These are phyloP conservation scores for Pristionchus maxplancki DNA, from an alignment of 2,888 invertebrate genomes.

Conservation along the genomic window DNA sequence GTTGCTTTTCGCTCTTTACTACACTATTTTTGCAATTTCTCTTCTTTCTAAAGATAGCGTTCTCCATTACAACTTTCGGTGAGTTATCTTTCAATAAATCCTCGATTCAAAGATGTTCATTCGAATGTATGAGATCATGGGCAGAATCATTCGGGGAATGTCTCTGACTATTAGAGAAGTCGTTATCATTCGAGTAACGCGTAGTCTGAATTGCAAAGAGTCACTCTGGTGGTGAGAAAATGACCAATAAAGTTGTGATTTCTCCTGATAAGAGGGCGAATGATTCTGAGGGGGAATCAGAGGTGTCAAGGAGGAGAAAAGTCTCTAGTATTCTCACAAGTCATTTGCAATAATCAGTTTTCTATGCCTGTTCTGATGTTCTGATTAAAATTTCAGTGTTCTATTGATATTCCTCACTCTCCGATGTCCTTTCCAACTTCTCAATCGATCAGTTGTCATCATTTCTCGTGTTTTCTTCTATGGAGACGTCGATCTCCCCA, in stretches of 20 bases:
- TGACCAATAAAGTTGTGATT: constrained; percentile 46
- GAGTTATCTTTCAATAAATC: background rate
- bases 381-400: background rate
- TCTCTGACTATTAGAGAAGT: background rate
- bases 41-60: background rate
- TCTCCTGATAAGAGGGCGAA: constrained; percentile 16
- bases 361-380: background rate
- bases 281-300: background rate
- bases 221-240: constrained; percentile 5
- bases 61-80: constrained; percentile 5
- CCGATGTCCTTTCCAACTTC: constrained; percentile 25
- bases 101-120: background rate
- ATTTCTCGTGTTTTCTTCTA: constrained; percentile 17
- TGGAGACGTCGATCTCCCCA: background rate
- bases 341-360: background rate
- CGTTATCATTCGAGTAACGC: constrained; percentile 35
- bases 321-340: background rate
- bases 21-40: background rate
- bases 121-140: background rate
- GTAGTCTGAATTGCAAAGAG: constrained; percentile 18
- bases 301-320: background rate
- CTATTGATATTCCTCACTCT: constrained; percentile 15
- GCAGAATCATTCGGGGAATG: constrained; percentile 31
- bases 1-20: background rate
- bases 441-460: constrained; percentile 26